Percentiles rank a stretch among this genome's conserved stretches.
phyloP scores from a whole-genome alignment of 1,140 invertebrate species.

The Platyscapa corneri region DNA sequence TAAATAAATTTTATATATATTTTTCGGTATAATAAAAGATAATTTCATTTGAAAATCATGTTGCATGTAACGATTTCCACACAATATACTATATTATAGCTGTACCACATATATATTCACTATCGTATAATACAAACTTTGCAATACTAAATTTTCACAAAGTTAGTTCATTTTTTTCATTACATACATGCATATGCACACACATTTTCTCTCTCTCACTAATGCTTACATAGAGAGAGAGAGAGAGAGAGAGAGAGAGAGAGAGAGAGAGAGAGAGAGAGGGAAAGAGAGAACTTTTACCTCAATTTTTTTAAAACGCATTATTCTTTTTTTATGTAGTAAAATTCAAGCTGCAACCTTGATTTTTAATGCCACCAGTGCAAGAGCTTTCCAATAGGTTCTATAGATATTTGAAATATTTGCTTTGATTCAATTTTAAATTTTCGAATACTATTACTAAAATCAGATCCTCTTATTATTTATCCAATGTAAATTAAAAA shows the following conservation, averaged over 20 bases:
- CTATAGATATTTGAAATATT: slow-evolving; percentile 21
- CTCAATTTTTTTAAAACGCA: background rate
- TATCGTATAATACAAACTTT: slow-evolving; percentile 40
- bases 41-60: slow-evolving; percentile 29
- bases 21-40: slow-evolving; percentile 17
- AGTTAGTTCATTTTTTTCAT: slow-evolving; percentile 14
- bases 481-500: too few species aligned
- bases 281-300: background rate
- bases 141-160: slow-evolving; percentile 18
- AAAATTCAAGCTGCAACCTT: too few species aligned
- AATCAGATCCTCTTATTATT: too few species aligned
- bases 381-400: too few species aligned
- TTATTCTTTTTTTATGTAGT: background rate
- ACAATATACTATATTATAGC: slow-evolving; percentile 26
- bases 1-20: too few species aligned
- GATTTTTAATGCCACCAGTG: background rate
- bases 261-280: too few species aligned
- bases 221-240: too few species aligned
- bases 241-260: too few species aligned
- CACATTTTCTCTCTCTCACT: too few species aligned
- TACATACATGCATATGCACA: too few species aligned
- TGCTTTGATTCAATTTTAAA: slow-evolving; percentile 17
- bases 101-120: background rate
- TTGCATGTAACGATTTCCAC: background rate
- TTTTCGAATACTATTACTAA: background rate